Percentiles rank a stretch among this genome's conserved stretches.
Conservation (phyloP, 2,797 vertebrate genomes). For the Mormyrops boulengeri region DNA sequence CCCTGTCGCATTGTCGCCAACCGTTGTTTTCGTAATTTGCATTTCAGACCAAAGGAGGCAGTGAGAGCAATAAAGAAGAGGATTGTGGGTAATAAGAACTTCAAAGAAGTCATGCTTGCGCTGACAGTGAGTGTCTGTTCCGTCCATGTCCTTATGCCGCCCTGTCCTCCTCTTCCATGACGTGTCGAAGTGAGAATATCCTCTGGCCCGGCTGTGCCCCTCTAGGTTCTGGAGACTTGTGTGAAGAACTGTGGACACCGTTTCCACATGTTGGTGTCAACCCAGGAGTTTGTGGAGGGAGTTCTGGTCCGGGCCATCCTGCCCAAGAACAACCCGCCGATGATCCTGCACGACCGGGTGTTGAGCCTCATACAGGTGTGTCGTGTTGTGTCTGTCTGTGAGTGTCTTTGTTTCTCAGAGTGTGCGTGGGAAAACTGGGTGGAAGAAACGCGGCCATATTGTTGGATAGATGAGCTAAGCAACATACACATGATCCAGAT, state of each 20-base stretch:
- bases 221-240: constrained; percentile 86
- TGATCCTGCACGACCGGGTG: constrained; percentile 81
- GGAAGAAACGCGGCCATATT: not conserved
- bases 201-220: not conserved
- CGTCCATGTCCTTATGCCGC: not conserved
- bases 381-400: not conserved
- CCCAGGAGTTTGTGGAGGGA: constrained; percentile 86
- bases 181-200: not conserved
- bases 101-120: constrained; percentile 90
- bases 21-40: constrained; percentile 8
- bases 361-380: constrained; percentile 90
- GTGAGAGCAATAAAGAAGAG: constrained; percentile 88
- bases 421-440: not conserved
- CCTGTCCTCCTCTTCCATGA: not conserved
- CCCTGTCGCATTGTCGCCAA: not conserved
- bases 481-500: not conserved
- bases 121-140: constrained; percentile 64
- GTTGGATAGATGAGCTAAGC: not conserved
- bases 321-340: constrained; percentile 88
- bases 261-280: constrained; percentile 82
- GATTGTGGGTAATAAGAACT: constrained; percentile 89
- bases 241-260: constrained; percentile 97
- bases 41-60: constrained; percentile 83
- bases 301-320: constrained; percentile 87
- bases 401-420: not conserved